Percentiles rank a stretch among this genome's conserved stretches.
Conservation (phyloP, 1,140 invertebrate species). For the Bombus difficillimus region DNA sequence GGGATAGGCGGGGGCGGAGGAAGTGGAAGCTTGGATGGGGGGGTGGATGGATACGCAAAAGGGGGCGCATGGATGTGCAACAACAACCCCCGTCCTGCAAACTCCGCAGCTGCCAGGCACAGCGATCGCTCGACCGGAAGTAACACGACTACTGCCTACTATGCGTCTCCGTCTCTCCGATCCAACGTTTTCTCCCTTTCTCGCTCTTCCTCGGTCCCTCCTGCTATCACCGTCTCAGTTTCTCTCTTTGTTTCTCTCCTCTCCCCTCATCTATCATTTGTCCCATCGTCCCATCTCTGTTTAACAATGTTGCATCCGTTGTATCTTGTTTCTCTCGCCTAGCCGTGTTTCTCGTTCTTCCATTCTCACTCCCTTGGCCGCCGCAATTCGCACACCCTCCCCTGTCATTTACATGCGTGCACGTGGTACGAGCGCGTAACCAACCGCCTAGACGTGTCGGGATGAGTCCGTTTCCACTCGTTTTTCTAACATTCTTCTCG, state of each 20-base stretch:
- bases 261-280: constrained; percentile 39
- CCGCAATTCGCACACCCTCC: constrained; percentile 57
- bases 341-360: constrained; percentile 14
- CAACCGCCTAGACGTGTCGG: constrained; percentile 14
- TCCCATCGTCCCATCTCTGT: constrained; percentile 49
- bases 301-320: constrained; percentile 1
- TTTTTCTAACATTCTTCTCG: neutral
- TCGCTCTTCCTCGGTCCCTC: neutral
- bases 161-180: constrained; percentile 71
- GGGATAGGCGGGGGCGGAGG: neutral
- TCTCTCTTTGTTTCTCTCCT: constrained; percentile 38
- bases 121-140: constrained; percentile 81
- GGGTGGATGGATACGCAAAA: constrained; percentile 66
- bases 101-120: constrained; percentile 82
- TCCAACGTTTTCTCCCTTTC: constrained; percentile 50
- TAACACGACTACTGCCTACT: constrained; percentile 83
- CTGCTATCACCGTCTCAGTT: constrained; percentile 2
- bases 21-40: constrained; percentile 22
- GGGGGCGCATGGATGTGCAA: constrained; percentile 74
- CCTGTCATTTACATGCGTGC: constrained; percentile 70
- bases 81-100: constrained; percentile 76
- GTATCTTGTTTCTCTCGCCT: constrained; percentile 15
- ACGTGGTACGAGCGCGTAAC: constrained; percentile 44
- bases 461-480: constrained; percentile 37
- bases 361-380: constrained; percentile 22